Percentiles rank a stretch among this genome's conserved stretches.
Conservation (phyloP, 2,888 invertebrate genomes). For the Orthonychiurus folsomi region DNA sequence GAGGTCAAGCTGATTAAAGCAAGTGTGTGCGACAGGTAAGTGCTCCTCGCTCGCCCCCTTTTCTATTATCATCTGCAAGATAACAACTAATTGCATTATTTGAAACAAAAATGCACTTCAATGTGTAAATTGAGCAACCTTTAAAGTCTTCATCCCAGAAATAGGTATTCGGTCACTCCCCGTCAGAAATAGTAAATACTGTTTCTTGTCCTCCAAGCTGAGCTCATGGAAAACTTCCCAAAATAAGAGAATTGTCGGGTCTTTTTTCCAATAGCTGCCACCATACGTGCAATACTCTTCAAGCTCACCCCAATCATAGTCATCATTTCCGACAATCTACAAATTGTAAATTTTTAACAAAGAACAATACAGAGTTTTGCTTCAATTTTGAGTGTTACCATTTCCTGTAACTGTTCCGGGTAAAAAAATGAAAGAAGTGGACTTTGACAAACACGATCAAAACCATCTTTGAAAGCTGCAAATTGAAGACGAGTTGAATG, state of each 20-base stretch:
- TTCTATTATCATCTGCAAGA: slow-evolving; percentile 28
- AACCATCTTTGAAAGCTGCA: slow-evolving; percentile 53
- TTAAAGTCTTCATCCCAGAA: slow-evolving; percentile 85
- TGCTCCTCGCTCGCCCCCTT: not conserved
- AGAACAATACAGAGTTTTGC: too few relatives aligned
- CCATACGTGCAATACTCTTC: slow-evolving; percentile 77
- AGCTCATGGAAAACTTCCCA: slow-evolving; percentile 91
- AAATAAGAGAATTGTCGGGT: slow-evolving; percentile 64
- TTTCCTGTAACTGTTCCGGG: slow-evolving; percentile 63
- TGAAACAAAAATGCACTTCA: too few relatives aligned
- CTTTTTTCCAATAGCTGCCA: slow-evolving; percentile 59
- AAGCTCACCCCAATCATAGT: slow-evolving; percentile 87
- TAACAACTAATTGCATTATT: too few relatives aligned
- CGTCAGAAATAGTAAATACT: slow-evolving; percentile 85
- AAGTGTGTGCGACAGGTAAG: slow-evolving; percentile 11
- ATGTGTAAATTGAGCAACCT: too few relatives aligned
- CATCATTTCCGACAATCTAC: slow-evolving; percentile 61
- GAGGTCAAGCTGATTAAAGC: slow-evolving; percentile 7
- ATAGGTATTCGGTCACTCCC: slow-evolving; percentile 93
- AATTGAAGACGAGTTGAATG: slow-evolving; percentile 73
- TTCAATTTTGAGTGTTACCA: not conserved
- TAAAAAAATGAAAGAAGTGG: slow-evolving; percentile 77
- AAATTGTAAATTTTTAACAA: not conserved
- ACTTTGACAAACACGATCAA: slow-evolving; percentile 70
- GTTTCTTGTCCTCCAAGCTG: slow-evolving; percentile 76